Percentiles rank a stretch among this genome's conserved stretches.
Evolutionary conservation across 2,113 vertebrate species (phyloP).

Genomic region (Todiramphus chloris): DNA sequence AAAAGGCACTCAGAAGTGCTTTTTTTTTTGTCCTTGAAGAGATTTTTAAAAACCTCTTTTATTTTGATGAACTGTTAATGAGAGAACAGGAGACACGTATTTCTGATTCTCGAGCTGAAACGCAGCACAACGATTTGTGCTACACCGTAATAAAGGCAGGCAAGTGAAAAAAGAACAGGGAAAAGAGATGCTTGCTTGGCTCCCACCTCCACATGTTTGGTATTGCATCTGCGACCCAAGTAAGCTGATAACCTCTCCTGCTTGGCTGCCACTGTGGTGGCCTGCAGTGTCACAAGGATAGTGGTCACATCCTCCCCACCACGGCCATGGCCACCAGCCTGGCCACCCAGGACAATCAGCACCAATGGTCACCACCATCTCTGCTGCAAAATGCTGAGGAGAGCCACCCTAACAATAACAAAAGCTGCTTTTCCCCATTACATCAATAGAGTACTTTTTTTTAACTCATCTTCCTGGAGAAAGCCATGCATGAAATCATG

Average conservation of each 20-base stretch:
- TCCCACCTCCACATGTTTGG: neutral
- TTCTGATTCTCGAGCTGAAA: conserved; percentile 58
- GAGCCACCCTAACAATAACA: neutral
- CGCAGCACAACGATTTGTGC: neutral
- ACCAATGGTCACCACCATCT: neutral
- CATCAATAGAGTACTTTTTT: neutral
- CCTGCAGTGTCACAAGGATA: accelerated
- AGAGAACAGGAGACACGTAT: neutral
- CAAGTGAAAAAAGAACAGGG: conserved; percentile 8
- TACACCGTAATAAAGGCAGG: neutral
- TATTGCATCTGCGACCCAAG: neutral
- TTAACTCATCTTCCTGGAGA: neutral
- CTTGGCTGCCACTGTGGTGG: accelerated
- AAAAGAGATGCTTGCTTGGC: neutral
- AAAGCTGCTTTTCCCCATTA: neutral
- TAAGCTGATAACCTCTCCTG: neutral
- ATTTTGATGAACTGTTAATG: neutral
- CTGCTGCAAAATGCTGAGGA: accelerated
- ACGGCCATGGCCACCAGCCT: neutral
- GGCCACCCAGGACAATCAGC: neutral
- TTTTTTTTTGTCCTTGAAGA: neutral
- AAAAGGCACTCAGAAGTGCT: neutral
- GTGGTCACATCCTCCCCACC: neutral
- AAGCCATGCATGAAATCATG: neutral
- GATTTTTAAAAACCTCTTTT: neutral